Evolutionary conservation across 2,888 invertebrate genomes (phyloP), one percentile per base, ranked within the genome.

Genomic region (Camptogramma bilineatum): DNA sequence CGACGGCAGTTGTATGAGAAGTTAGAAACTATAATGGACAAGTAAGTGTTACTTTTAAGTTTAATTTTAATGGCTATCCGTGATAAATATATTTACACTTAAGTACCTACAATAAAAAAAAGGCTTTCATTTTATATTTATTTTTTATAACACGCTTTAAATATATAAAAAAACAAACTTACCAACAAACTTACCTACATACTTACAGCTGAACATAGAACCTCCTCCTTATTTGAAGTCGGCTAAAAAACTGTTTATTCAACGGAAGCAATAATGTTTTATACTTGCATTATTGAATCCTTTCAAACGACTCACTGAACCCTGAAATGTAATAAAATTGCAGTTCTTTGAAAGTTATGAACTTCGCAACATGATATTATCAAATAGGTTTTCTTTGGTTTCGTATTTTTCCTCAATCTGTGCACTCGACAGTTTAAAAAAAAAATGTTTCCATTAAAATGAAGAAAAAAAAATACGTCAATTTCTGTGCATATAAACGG

Each of bases 1-100:
- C 91, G 96, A 1, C 84, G 96, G 9, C 95, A 96, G 53, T 87
- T 97, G 10, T 97, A 96, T 76, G 93, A 93, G 60, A 95, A 95
- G 78, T 77, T 97, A 54, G 96, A 96, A 78, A 81, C 94, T 13
- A 94, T 96, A 64, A 94, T 97, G 83, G 94, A 96, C 72, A 95
- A 95, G 83, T 82, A 64, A 71, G 74, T 34, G 9, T 4, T 8
- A 1, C 24, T 24, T 24, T 24, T 4, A n/a, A n/a, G n/a, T n/a
- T n/a, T n/a, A n/a, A n/a, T n/a, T n/a, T n/a, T n/a, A n/a, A n/a
- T n/a, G n/a, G n/a, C n/a, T n/a, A n/a, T n/a, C n/a, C n/a, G n/a
- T n/a, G n/a, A n/a, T n/a, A n/a, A n/a, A n/a, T n/a, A n/a, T n/a
- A n/a, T n/a, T n/a, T n/a, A n/a, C n/a, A n/a, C n/a, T n/a, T n/a